Evolutionary conservation across 92 coral and sea anemone species (phyloP).

Genomic region (Zoanthus sansibaricus): DNA sequence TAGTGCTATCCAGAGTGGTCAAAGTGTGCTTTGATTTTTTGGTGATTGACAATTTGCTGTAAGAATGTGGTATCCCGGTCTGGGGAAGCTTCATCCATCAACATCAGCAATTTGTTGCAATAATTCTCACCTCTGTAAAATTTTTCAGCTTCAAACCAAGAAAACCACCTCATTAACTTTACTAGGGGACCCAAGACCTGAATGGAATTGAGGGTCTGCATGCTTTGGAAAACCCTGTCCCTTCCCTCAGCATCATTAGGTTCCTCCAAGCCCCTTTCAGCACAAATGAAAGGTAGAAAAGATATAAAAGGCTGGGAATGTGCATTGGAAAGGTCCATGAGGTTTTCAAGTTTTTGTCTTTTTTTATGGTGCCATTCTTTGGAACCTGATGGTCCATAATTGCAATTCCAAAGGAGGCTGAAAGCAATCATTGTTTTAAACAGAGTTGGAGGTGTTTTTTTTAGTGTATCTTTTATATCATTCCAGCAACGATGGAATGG

Average conservation of each 20-base stretch:
- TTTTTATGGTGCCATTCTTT: neutral
- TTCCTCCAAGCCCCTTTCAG: neutral
- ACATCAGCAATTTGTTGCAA: too few species aligned
- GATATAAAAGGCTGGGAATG: neutral
- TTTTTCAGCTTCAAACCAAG: too few species aligned
- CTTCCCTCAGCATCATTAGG: neutral
- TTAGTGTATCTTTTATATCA: neutral
- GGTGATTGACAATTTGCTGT: too few species aligned
- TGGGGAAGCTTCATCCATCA: too few species aligned
- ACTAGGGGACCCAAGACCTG: neutral
- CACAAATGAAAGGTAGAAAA: neutral
- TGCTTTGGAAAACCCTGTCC: neutral
- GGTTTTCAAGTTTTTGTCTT: neutral
- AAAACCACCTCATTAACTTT: neutral
- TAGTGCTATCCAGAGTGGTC: too few species aligned
- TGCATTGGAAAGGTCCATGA: neutral
- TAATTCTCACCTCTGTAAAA: too few species aligned
- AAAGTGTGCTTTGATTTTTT: too few species aligned
- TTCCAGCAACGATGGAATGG: neutral
- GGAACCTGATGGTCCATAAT: neutral
- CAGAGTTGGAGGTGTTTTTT: neutral
- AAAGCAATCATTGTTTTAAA: neutral
- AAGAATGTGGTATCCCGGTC: too few species aligned
- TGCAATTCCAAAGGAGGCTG: neutral
- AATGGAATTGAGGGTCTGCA: neutral